Evolutionary conservation across 1,140 invertebrate species (phyloP), one percentile per base, ranked within the genome.

Genomic region (Meloidogyne chitwoodi): DNA sequence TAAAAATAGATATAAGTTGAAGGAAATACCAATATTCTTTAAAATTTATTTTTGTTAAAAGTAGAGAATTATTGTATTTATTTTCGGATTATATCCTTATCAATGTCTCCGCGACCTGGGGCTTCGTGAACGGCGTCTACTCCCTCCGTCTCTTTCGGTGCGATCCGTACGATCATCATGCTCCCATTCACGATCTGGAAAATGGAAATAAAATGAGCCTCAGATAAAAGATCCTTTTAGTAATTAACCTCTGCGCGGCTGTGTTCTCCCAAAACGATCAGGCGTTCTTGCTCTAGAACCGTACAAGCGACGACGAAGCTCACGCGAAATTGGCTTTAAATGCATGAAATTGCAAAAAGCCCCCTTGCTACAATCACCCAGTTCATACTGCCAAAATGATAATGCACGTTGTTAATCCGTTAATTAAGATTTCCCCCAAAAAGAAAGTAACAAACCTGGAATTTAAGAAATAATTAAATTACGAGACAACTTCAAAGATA

Each of bases 271-370:
- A 44, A 68, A 67, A 31, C 83, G 76, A 41, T 82, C 80, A 14
- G 83, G 82, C 26, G 81, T 79, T n/a, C 83, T 74, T n/a, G 73
- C 74, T 11, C 83, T 64, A 75, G 67, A 44, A 41, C 84, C 84
- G 65, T 85, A 85, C 6, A 85, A 74, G 11, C 78, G 76, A 6
- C 83, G 71, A 67, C 85, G 80, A 34, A 85, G 65, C 26, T 87
- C 85, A 29, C 85, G 76, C 19, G 81, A 84, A 84, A 99, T 98
- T 61, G 95, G 96, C 87, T 98, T 98, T 86, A 99, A 90, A 88
- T 99, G 96, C 96, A 99, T 99, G 88, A 99, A 99, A 89, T 99
- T 99, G 88, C 96, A 99, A 88, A 99, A 99, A 65, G 96, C 96
- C 85, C 94, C 96, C 74, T 96, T 90, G 0, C 94, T 97, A 87